phyloP scores from a whole-genome alignment of 2,113 vertebrate genomes.

The Sander vitreus region DNA sequence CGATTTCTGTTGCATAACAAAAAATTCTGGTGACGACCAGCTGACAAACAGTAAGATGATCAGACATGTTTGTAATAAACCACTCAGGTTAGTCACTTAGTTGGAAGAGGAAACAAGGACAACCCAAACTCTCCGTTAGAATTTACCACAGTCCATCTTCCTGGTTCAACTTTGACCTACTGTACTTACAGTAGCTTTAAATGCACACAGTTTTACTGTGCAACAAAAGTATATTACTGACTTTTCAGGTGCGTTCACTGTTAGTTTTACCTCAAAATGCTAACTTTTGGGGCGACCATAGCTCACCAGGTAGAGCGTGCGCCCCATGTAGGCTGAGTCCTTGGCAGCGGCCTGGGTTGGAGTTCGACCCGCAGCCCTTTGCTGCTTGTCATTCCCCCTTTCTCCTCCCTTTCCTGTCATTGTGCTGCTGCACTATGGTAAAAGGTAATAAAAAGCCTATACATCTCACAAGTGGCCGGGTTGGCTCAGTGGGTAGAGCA shows the following conservation, averaged over 20 bases:
- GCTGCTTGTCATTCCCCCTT: too few species aligned
- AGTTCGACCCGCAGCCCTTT: too few species aligned
- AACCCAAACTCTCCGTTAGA: background rate
- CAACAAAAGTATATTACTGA: background rate
- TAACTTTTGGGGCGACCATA: too few species aligned
- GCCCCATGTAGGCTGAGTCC: too few species aligned
- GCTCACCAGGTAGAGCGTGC: too few species aligned
- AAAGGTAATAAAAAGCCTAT: too few species aligned
- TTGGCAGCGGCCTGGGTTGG: too few species aligned
- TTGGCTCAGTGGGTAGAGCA: too few species aligned
- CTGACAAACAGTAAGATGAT: background rate
- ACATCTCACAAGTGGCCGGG: too few species aligned
- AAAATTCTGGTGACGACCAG: background rate
- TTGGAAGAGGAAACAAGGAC: background rate
- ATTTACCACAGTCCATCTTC: conserved; percentile 4
- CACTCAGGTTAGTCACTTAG: background rate
- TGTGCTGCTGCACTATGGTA: too few species aligned
- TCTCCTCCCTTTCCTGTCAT: too few species aligned
- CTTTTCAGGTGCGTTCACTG: conserved; percentile 4
- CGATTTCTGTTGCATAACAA: background rate
- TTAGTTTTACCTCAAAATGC: conserved; percentile 30
- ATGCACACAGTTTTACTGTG: background rate
- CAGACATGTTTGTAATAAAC: conserved; percentile 2
- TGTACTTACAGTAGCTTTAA: background rate
- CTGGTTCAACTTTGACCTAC: background rate